Conservation (phyloP, 2,888 invertebrate species). For the Kryphioiulus occultus region DNA sequence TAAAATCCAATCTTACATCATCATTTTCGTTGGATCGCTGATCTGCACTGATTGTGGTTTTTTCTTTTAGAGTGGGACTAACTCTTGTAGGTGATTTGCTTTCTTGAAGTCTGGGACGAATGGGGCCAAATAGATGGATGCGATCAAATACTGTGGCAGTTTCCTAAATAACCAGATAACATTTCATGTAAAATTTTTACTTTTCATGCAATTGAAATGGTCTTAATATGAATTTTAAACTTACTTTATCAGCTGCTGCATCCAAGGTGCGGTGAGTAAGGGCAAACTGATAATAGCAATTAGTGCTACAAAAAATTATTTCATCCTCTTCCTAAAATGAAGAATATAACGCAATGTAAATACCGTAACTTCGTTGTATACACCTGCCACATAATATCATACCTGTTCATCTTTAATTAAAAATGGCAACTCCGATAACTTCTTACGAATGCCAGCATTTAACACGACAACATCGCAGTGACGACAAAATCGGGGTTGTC, state of each 20-base stretch:
- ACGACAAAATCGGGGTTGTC: slow-evolving; percentile 87
- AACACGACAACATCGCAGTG: slow-evolving; percentile 92
- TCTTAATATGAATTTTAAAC: not conserved
- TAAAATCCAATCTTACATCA: not conserved
- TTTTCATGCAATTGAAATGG: not conserved
- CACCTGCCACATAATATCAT: not conserved
- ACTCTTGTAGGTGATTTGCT: slow-evolving; percentile 25
- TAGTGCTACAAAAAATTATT: slow-evolving; percentile 79
- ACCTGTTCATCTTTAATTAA: slow-evolving; percentile 69
- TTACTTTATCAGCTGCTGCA: slow-evolving; percentile 68
- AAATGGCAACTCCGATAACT: slow-evolving; percentile 77
- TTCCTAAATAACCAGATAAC: slow-evolving; percentile 54
- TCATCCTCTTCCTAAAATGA: slow-evolving; percentile 62
- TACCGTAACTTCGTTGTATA: not conserved
- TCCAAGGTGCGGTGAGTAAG: slow-evolving; percentile 69
- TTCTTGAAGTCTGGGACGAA: slow-evolving; percentile 22
- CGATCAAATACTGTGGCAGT: slow-evolving; percentile 57
- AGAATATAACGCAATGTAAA: not conserved
- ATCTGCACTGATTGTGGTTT: not conserved
- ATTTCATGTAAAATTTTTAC: not conserved
- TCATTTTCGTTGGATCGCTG: not conserved
- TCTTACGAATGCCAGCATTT: slow-evolving; percentile 80
- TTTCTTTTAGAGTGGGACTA: slow-evolving; percentile 14
- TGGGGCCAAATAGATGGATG: slow-evolving; percentile 52
- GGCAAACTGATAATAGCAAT: slow-evolving; percentile 88